Evolutionary conservation across 1,140 invertebrate genomes (phyloP), one percentile per base, ranked within the genome.

Genomic region (Ectropis grisescens): DNA sequence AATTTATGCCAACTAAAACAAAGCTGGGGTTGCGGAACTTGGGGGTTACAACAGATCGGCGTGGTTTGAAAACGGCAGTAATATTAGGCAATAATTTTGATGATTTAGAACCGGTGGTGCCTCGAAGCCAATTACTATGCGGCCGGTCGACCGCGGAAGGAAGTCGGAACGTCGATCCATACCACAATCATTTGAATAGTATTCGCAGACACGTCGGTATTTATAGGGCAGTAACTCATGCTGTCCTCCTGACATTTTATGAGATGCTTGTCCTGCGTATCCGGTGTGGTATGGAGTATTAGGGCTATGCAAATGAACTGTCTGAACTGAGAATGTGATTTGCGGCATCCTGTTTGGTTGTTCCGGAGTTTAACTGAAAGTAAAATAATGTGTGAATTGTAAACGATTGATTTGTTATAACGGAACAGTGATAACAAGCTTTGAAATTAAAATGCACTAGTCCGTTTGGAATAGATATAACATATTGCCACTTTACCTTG

Each of bases 81-180:
- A 69, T 75, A 75, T 74, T 64, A 67, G 64, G 62, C 52, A 71
- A 71, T 75, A 75, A 75, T 79, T 79, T 69, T 45, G 66, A 70
- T 75, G 72, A 78, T 78, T 75, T 78, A 78, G 47, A 41, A 49
- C 47, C 34, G 31, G 47, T 46, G 42, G 51, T 60, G 59, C 29
- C 51, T 56, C 58, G 30, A 46, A 50, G 51, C 55, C 68, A 75
- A 78, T 78, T 78, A 72, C 70, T 66, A 56, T 68, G 60, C 66
- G 62, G 71, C 39, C 60, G 57, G 56, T 56, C 54, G 58, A 47
- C 51, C 44, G 45, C 58, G 72, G 69, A 78, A 72, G 71, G 71
- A 76, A 76, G 51, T 58, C 43, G 60, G 58, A 51, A 61, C 61
- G 58, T 74, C 67, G 67, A 76, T 69, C 61, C 66, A 44, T 33